A percentile compares a stretch with the other conserved stretches of the same genome.
Evolutionary conservation across 2,113 vertebrate genomes (phyloP).

Genomic region (Plestiodon gilberti): DNA sequence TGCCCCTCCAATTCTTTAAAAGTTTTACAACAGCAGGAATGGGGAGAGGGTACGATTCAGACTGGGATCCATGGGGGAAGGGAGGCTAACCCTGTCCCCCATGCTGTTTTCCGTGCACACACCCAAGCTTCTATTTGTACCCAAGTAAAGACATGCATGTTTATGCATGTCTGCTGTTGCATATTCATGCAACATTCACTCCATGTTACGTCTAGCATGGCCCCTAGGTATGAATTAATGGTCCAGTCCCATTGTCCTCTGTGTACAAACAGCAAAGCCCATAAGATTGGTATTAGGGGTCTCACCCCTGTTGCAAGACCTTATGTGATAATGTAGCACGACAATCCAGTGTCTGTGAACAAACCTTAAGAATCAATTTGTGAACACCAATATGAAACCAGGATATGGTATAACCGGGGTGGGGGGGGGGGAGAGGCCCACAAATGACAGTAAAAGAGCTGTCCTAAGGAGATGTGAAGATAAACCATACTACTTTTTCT

Average conservation of each 20-base stretch:
- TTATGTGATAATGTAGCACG: neutral
- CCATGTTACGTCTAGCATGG: too few species aligned
- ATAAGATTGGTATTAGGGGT: neutral
- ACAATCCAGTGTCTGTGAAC: neutral
- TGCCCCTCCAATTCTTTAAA: too few species aligned
- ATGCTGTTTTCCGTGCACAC: too few species aligned
- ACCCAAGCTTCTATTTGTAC: too few species aligned
- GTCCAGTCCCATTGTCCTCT: neutral
- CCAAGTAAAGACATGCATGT: too few species aligned
- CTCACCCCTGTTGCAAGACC: neutral
- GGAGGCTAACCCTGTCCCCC: too few species aligned
- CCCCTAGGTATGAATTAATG: neutral
- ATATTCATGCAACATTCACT: too few species aligned
- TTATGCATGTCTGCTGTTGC: too few species aligned
- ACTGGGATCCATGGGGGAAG: too few species aligned
- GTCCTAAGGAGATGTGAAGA: neutral
- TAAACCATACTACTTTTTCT: constrained; percentile 22
- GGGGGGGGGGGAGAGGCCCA: neutral
- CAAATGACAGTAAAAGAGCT: neutral
- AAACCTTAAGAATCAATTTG: neutral
- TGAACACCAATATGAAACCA: neutral
- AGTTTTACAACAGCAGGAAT: too few species aligned
- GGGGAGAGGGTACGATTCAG: too few species aligned
- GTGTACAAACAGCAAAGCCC: neutral
- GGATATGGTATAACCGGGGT: neutral